Conservation (phyloP, 2,888 invertebrate genomes). For the Coleophora flavipennella region DNA sequence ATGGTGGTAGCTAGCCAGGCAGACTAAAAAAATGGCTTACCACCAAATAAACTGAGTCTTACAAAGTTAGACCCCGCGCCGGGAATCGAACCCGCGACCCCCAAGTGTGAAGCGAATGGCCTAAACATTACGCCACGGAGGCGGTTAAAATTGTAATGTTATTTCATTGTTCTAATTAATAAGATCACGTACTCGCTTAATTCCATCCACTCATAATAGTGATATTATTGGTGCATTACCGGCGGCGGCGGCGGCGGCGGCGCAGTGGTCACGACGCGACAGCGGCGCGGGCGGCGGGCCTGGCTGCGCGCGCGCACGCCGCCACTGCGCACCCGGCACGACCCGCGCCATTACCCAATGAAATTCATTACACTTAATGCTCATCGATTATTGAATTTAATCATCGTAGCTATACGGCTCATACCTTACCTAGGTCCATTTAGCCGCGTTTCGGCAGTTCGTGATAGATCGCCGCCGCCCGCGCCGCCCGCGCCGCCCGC, state of each 20-base stretch:
- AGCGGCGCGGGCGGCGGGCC: conserved; percentile 14
- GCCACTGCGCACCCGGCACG: conserved; percentile 54
- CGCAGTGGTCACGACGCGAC: conserved; percentile 34
- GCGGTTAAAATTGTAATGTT: too few relatives aligned
- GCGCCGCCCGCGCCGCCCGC: conserved; percentile 67
- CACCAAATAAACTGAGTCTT: too few relatives aligned
- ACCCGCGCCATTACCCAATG: conserved; percentile 60
- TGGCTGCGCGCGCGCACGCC: conserved; percentile 8
- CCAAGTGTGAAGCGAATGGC: too few relatives aligned
- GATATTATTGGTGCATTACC: conserved; percentile 40
- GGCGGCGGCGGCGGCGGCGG: conserved; percentile 27
- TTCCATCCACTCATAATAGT: conserved; percentile 25
- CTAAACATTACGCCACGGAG: too few relatives aligned
- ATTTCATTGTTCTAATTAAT: conserved; percentile 1
- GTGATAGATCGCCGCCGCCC: conserved; percentile 50
- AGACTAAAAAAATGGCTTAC: too few relatives aligned
- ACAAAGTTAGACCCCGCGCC: too few relatives aligned
- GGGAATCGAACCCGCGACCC: too few relatives aligned
- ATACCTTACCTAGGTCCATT: conserved; percentile 18
- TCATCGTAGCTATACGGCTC: too few relatives aligned
- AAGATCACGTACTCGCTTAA: too few relatives aligned
- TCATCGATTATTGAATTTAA: conserved; percentile 65
- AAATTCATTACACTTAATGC: conserved; percentile 71
- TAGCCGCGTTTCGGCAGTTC: conserved; percentile 47
- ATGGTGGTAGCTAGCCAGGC: too few relatives aligned